Base-by-base conservation (phyloP, 2,797 vertebrate species). In the Sebastes oblongus region DNA sequence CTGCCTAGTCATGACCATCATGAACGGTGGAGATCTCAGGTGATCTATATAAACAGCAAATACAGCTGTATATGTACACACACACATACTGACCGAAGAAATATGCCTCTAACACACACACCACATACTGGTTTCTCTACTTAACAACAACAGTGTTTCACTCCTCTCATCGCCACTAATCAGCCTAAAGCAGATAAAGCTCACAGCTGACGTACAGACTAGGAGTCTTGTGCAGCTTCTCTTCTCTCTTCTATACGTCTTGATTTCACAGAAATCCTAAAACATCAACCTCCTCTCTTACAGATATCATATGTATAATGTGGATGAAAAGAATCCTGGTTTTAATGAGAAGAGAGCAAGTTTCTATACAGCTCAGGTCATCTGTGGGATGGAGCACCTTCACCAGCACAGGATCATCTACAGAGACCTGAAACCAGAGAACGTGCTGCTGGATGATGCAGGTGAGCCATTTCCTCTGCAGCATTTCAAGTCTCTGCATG, bases 21-120 rank as follows among this genome's bases (percentile, higher is more conserved):
- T 96, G 96, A 96, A 96, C 5, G 94, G 95, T 20, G 95, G 96
- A 81, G 96, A 96, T 81, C 95, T 96, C 91, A 96, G 95, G 95
- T 96, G 83, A 34, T 64, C 3, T 8, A 10, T 36, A 18, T 8
- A 66, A 68, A 73, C 56, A 65, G 30, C 12, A 27, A 34, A 61
- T 16, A 29, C 22, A 83, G 8, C 73, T 12, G 14, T 29, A 76
- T 34, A 74, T 16, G 58, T 6, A 34, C 30, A 72, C 10, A 30
- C 18, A 32, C 36, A 39, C 36, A 39, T 14, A 27, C 27, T n/a
- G 36, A 30, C 20, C 4, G 14, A 8, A 24, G 66, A 5, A 71
- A 8, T 9, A 6, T 12, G 58, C 27, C 16, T 55, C 80, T 58
- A 8, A 52, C 71, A 52, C 14, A 62, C 6, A 56, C 9, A 24